Evolutionary conservation across 2,888 invertebrate species (phyloP), one percentile per base, ranked within the genome.

Genomic region (Himalopsyche kuldschensis): DNA sequence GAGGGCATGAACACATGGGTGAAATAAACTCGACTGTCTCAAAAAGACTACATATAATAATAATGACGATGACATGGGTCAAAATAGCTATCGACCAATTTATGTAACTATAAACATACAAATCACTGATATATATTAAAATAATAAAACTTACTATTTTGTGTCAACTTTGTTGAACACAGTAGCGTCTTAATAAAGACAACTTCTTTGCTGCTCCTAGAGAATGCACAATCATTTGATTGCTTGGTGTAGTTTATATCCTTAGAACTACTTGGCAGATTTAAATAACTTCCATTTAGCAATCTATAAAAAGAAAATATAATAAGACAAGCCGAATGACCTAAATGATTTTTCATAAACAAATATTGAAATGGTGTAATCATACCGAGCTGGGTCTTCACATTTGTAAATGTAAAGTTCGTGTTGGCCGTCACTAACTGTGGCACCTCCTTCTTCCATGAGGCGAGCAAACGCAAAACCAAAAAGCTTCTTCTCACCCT

Each of bases 121-220:
- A 41, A 41, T 2, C 11, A 41, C 4, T 41, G 6, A 15, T 41
- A 8, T 8, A 35, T 5, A n/a, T n/a, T n/a, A n/a, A 35, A 35
- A 35, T 35, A 35, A 35, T 35, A 8, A 30, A n/a, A 47, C 89
- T 88, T 89, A 96, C 96, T 96, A 88, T 98, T 98, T 90, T 98
- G 98, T 0, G 99, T 98, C 10, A 98, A 92, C 90, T 99, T 99
- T n/a, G 98, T 98, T 30, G 98, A 98, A 89, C 98, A 98, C 31
- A 99, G 91, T 63, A 97, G 89, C 0, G 98, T 97, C 87, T 94
- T 94, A 11, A 98, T 94, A 69, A 94, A 94, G 84, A 98, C 95
- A 17, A 94, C 93, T 90, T 98, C 98, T 89, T 96, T 97, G 86
- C 95, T 94, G 87, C 97, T 97, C 87, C 96, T 93, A 86, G 95